phyloP scores from a whole-genome alignment of 2,888 invertebrate genomes.

The Andrena hattorfiana region DNA sequence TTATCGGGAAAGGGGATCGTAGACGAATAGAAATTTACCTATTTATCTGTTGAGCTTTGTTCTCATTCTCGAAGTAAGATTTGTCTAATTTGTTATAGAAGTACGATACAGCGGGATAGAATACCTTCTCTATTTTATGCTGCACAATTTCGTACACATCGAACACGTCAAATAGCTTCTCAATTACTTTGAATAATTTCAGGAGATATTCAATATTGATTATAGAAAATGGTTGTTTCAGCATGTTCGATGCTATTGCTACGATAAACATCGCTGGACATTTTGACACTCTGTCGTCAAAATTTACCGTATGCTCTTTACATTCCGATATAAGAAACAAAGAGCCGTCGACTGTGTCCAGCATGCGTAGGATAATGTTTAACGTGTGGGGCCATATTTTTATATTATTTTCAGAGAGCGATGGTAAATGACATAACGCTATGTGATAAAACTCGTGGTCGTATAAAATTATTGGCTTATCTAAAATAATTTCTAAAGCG shows the following conservation, averaged over 20 bases:
- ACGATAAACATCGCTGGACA: slow-evolving; percentile 76
- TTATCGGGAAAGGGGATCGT: background rate
- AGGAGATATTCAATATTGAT: slow-evolving; percentile 79
- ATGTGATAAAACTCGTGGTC: slow-evolving; percentile 78
- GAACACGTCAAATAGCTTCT: slow-evolving; percentile 76
- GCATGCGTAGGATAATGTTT: slow-evolving; percentile 77
- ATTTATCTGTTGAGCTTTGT: slow-evolving; percentile 79
- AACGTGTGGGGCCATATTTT: slow-evolving; percentile 80
- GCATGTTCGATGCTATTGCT: slow-evolving; percentile 73
- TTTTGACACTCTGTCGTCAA: slow-evolving; percentile 60
- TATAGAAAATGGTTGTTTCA: slow-evolving; percentile 82
- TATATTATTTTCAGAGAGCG: slow-evolving; percentile 64
- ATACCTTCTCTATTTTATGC: slow-evolving; percentile 70
- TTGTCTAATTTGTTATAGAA: slow-evolving; percentile 81
- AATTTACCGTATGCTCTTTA: slow-evolving; percentile 68
- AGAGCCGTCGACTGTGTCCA: slow-evolving; percentile 78
- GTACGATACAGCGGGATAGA: slow-evolving; percentile 79
- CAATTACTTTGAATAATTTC: slow-evolving; percentile 76
- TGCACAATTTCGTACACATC: slow-evolving; percentile 76
- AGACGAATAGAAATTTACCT: slow-evolving; percentile 70
- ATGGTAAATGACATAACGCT: slow-evolving; percentile 75
- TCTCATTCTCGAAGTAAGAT: slow-evolving; percentile 81
- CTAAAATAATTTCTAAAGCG: slow-evolving; percentile 76
- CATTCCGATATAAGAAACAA: slow-evolving; percentile 77
- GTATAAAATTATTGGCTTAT: slow-evolving; percentile 72